phyloP scores from a whole-genome alignment of 2,888 invertebrate genomes.

The Dichetophora obliterata region DNA sequence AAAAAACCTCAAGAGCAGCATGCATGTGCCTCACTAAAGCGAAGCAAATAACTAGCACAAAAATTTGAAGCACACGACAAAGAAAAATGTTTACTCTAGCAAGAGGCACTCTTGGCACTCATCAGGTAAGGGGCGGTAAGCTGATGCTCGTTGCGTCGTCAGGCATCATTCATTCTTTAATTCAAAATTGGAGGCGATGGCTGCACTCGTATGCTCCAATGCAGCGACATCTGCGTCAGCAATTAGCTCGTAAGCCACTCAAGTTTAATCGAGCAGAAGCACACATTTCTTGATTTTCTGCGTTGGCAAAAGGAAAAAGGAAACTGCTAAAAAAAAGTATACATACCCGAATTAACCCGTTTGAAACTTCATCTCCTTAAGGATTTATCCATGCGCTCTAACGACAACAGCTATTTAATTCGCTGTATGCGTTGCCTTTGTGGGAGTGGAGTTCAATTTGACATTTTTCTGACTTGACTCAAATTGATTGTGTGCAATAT shows the following conservation, averaged over 20 bases:
- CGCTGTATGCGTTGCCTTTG: too few relatives aligned
- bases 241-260: constrained; percentile 61
- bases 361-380: not conserved
- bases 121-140: not conserved
- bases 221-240: constrained; percentile 54
- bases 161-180: not conserved
- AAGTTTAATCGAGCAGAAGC: constrained; percentile 35
- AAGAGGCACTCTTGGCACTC: not conserved
- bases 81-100: constrained; percentile 2
- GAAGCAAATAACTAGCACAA: not conserved
- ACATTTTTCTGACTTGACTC: too few relatives aligned
- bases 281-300: not conserved
- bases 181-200: constrained; percentile 46
- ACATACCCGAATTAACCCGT: not conserved
- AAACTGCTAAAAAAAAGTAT: too few relatives aligned
- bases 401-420: too few relatives aligned
- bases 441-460: too few relatives aligned
- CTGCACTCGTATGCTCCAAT: constrained; percentile 59
- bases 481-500: not conserved
- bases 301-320: too few relatives aligned
- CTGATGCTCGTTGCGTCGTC: not conserved
- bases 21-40: too few relatives aligned
- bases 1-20: too few relatives aligned
- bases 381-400: too few relatives aligned
- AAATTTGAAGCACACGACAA: not conserved